Base-by-base conservation (phyloP, 1,140 invertebrate species). In the Globodera rostochiensis region DNA sequence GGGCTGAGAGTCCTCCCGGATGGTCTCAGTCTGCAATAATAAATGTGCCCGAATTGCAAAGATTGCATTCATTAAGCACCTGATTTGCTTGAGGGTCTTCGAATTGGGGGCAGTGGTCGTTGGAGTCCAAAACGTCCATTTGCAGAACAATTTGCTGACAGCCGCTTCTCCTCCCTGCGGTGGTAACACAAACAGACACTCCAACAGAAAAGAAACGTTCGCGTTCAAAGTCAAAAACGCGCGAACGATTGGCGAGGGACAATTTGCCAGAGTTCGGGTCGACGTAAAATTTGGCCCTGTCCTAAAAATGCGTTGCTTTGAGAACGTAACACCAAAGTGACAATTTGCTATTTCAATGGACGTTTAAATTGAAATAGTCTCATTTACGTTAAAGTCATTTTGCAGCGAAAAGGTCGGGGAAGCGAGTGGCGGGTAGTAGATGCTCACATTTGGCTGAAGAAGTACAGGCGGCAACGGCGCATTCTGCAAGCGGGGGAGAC, bases 101-200 rank as follows among this genome's bases (percentile, higher is more conserved):
- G 69, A 78, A 78, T 36, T 66, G 45, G 25, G 77, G 77, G 25
- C 77, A 78, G 21, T 78, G 45, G 70, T 78, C 77, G 21, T 78
- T 78, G 45, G 49, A 11, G 70, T 78, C 77, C 13, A 78, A 15
- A 15, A 78, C 36, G 45, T 78, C 21, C 19, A 78, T 70, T 25
- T 50, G 3, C 70, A 78, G 36, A 45, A 78, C 66, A 49, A 78
- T 45, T 15, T 69, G 46, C 50, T 36, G 25, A 70, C 77, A 78
- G 47, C 70, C 46, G 46, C 46, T 57, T 76, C 46, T 53, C 36
- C 57, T 64, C 13, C 57, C 19, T 6, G 13, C 57, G 19, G 57
- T 19, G 13, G 57, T 25, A 74, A 60, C 50, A 76, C 74, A 76
- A 57, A 76, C 66, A 57, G 57, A 64, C 57, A 76, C 66, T 76